Evolutionary conservation across 2,888 invertebrate genomes (phyloP), one percentile per base, ranked within the genome.

Genomic region (Caradrina clavipalpis): DNA sequence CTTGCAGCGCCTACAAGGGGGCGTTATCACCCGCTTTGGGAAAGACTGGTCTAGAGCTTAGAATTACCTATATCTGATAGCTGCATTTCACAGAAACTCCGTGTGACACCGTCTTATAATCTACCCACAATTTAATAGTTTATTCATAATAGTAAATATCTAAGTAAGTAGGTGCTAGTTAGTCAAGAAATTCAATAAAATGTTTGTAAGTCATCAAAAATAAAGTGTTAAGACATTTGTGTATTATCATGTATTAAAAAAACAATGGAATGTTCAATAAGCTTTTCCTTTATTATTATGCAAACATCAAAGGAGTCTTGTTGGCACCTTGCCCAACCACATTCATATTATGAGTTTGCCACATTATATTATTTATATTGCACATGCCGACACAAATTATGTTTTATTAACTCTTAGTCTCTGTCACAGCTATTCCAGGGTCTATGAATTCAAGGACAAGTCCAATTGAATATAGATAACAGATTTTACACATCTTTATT

Each of bases 271-370:
- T 73, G 39, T 58, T 55, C 54, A 73, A 73, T 76, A 69, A 58
- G 68, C 62, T 72, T 70, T 81, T 75, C 58, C 57, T 76, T 62
- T 58, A 72, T 67, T 70, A 78, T 73, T 62, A 75, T 63, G 56
- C 73, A 76, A 70, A 69, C 74, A 74, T 74, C 70, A 76, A 79
- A 80, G 68, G 64, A 69, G 71, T 39, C 68, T 62, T 19, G 51
- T 69, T 83, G 83, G 85, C 84, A 78, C 8, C 15, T n/a, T 77
- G 85, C 86, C 85, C 42, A 1, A 69, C 62, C 68, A 70, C 69
- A 75, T 68, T 56, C 63, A 64, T 60, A 71, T 71, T 51, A 72
- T 65, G 59, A 60, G 61, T 70, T 64, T 73, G 59, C 69, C 49
- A 67, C 61, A 54, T 63, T 26, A 68, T 73, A 74, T 72, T 69